Evolutionary conservation across 2,113 vertebrate species (phyloP).

Genomic region (Sphaerodactylus townsendi): DNA sequence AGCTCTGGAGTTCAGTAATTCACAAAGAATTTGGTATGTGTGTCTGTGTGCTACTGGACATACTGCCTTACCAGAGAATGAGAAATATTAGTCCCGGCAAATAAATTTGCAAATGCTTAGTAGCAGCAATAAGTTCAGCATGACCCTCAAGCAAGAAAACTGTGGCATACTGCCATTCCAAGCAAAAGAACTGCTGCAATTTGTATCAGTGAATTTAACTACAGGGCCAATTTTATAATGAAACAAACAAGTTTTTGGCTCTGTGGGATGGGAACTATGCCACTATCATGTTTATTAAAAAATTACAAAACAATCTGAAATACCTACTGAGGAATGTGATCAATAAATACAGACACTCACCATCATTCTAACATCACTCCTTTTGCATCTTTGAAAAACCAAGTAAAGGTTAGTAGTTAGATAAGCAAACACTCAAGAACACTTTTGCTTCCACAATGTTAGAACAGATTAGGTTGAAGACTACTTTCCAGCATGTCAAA

Average conservation of each 20-base stretch:
- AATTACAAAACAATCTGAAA: neutral
- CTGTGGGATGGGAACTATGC: neutral
- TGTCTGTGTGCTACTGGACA: neutral
- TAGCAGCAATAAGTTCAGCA: neutral
- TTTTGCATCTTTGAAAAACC: conserved; percentile 80
- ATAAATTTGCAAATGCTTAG: neutral
- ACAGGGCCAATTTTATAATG: neutral
- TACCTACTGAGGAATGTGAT: neutral
- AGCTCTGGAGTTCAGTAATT: neutral
- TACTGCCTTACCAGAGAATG: neutral
- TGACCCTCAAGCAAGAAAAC: neutral
- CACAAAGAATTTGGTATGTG: neutral
- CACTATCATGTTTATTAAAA: neutral
- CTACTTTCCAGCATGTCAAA: conserved; percentile 46
- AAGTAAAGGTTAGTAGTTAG: conserved; percentile 74
- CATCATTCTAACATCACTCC: conserved; percentile 82
- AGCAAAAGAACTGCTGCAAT: neutral
- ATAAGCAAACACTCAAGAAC: conserved; percentile 61
- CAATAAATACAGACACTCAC: conserved; percentile 67
- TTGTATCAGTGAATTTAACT: neutral
- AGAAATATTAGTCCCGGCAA: neutral
- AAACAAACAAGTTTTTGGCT: neutral
- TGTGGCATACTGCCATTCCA: neutral
- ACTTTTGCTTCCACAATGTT: conserved; percentile 50
- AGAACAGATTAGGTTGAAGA: conserved; percentile 28